A percentile compares a stretch with the other conserved stretches of the same genome.
These are phyloP conservation scores for Notechis scutatus DNA, from an alignment of 2,113 vertebrate species.

Conservation along the genomic window DNA sequence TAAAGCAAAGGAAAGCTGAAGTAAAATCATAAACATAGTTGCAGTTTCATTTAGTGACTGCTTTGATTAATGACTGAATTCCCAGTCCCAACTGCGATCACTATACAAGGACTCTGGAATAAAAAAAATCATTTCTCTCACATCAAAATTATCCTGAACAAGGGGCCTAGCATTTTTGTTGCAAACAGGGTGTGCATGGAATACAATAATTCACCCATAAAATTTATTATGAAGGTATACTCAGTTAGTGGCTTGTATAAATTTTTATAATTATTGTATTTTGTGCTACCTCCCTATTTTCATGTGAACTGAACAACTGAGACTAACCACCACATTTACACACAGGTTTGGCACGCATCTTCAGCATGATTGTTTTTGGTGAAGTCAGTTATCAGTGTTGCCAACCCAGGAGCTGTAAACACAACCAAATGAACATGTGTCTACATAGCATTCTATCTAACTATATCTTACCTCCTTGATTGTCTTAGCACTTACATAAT, in stretches of 20 bases:
- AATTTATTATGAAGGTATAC: neutral
- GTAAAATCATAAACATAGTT: neutral
- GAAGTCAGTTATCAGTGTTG: neutral
- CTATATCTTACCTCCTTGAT: neutral
- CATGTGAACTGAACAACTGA: neutral
- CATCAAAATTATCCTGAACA: neutral
- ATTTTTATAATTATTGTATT: neutral
- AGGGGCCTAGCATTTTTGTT: neutral
- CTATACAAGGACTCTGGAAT: neutral
- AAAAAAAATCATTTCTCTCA: neutral
- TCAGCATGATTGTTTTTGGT: neutral
- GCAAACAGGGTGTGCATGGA: neutral
- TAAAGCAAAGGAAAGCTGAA: neutral
- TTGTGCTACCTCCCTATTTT: neutral
- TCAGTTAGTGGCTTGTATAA: neutral
- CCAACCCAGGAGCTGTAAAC: neutral
- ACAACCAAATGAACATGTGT: neutral
- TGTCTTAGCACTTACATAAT: neutral
- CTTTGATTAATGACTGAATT: neutral
- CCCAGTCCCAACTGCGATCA: neutral
- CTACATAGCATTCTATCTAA: neutral
- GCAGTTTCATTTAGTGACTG: neutral
- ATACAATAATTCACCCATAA: neutral
- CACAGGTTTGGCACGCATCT: neutral
- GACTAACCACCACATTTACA: neutral